Evolutionary conservation across 2,888 invertebrate species (phyloP), one percentile per base, ranked within the genome.

Genomic region (Drosophila vallismaia): DNA sequence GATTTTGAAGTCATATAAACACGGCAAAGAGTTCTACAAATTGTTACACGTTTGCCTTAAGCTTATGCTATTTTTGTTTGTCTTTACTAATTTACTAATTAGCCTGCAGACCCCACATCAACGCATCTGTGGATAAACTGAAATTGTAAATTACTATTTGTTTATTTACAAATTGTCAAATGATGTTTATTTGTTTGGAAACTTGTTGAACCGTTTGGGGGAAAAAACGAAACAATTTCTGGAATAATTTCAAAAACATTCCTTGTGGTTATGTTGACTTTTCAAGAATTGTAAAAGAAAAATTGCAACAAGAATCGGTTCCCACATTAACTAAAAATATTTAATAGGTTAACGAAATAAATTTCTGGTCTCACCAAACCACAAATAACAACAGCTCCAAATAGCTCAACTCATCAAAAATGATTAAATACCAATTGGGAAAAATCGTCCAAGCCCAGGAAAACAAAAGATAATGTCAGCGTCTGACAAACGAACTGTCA

Each of bases 401-500:
- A n/a, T 5, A 36, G 36, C 36, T 36, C n/a, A 36, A 56, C n/a
- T 52, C 68, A 51, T 33, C 75, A 63, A 74, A 68, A 75, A 75
- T 71, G 70, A 64, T 62, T 59, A 66, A 69, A 57, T 52, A 63
- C 62, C 76, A 72, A 78, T 68, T 64, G 58, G 54, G 76, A 74
- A 86, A 69, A 55, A 57, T 58, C 64, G 29, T 28, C 26, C 57
- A 42, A 42, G 24, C 26, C n/a, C 29, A n/a, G 14, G 49, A 45
- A 56, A 64, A 57, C 67, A 51, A 53, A 69, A 66, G 60, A 74
- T 70, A 75, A 77, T 73, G 72, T 81, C 86, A 75, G 79, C 74
- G 69, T 72, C 73, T 78, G 86, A 81, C 89, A 86, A 74, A 75
- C 88, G 86, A 86, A 84, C 80, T 88, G 86, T 88, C 85, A 81